A percentile compares a stretch with the other conserved stretches of the same genome.
Evolutionary conservation across 2,113 vertebrate species (phyloP).

Genomic region (Barbus barbus): DNA sequence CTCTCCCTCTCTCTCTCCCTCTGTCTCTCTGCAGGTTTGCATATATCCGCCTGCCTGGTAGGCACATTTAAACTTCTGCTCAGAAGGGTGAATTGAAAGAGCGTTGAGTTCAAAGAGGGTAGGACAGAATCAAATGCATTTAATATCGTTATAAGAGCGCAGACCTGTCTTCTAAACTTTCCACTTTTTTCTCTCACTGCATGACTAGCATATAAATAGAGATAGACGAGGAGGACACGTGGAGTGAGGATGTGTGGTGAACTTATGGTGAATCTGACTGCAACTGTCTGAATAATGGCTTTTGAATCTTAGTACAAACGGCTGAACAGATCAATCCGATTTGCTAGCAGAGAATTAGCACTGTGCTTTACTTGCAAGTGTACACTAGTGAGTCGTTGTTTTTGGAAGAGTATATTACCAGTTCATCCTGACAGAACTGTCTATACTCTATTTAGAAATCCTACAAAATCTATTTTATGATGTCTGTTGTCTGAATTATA

Average conservation of each 20-base stretch:
- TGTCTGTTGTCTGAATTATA: too few species aligned
- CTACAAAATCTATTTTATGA: too few species aligned
- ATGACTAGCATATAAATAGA: slow-evolving; percentile 27
- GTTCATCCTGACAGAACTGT: too few species aligned
- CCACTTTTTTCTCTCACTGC: slow-evolving; percentile 10
- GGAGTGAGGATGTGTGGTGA: too few species aligned
- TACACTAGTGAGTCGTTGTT: too few species aligned
- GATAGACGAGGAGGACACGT: neutral
- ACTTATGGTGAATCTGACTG: neutral
- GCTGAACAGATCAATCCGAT: neutral
- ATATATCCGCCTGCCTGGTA: slow-evolving; percentile 38
- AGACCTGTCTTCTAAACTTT: slow-evolving; percentile 21
- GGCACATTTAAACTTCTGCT: slow-evolving; percentile 57
- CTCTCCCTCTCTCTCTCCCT: slow-evolving; percentile 40
- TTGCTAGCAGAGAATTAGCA: neutral
- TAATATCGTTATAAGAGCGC: slow-evolving; percentile 41
- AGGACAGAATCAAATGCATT: slow-evolving; percentile 47
- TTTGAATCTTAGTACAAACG: neutral
- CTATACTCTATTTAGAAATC: too few species aligned
- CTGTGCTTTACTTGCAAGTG: neutral
- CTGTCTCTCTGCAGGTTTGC: slow-evolving; percentile 41
- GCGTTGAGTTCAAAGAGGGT: slow-evolving; percentile 47
- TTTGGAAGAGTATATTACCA: too few species aligned
- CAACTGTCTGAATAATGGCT: neutral
- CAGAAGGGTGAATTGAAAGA: slow-evolving; percentile 43